Evolutionary conservation across 92 coral and sea anemone species (phyloP).

Genomic region (Paramuricea clavata): DNA sequence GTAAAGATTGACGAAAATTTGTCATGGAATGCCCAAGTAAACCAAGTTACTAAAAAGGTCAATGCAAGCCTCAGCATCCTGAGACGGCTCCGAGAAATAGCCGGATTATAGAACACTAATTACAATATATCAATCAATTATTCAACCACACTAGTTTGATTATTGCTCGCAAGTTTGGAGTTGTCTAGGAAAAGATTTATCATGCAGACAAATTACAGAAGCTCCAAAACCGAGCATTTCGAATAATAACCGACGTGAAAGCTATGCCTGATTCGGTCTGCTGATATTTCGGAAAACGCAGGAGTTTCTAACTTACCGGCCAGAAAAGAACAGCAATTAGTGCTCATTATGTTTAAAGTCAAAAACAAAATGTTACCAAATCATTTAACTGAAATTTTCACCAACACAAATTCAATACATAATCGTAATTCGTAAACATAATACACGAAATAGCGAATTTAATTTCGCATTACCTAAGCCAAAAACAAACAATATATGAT

Average conservation of each 20-base stretch:
- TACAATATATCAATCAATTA: neutral
- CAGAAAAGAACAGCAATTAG: neutral
- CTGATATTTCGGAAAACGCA: neutral
- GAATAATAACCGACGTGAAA: neutral
- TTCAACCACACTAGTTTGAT: neutral
- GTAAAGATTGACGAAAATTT: neutral
- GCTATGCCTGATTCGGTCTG: neutral
- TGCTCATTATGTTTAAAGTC: neutral
- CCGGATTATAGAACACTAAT: neutral
- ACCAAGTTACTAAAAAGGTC: neutral
- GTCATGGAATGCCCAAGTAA: neutral
- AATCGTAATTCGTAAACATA: no score
- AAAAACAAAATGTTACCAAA: neutral
- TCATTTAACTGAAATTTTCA: neutral
- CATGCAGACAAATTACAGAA: neutral
- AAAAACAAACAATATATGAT: no score
- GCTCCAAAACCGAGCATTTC: neutral
- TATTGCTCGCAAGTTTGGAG: no score
- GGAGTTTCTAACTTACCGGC: neutral
- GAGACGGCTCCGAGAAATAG: neutral
- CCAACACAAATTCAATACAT: neutral
- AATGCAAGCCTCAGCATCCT: neutral
- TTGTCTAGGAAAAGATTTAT: no score
- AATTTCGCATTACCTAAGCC: no score
- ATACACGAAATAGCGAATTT: no score